Percentiles rank a stretch among this genome's conserved stretches.
These are phyloP conservation scores for Ellobium chinense DNA, from an alignment of 2,888 invertebrate genomes.

Conservation along the genomic window DNA sequence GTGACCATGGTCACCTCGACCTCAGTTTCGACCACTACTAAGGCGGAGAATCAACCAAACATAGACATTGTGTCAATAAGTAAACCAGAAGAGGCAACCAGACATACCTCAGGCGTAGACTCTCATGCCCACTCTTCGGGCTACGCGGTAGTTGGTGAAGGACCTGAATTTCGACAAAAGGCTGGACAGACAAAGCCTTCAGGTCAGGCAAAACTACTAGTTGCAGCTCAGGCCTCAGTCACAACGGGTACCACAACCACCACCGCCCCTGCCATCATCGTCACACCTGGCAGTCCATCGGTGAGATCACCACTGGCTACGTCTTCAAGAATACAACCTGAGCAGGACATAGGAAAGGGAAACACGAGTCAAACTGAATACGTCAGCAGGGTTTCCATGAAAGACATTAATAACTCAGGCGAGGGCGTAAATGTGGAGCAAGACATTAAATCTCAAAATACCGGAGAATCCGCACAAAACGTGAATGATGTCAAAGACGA, in stretches of 20 bases:
- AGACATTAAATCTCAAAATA: no score
- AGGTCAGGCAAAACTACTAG: no score
- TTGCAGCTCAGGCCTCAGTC: no score
- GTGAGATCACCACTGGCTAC: not conserved
- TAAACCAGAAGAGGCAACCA: no score
- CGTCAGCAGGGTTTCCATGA: not conserved
- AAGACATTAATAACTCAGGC: not conserved
- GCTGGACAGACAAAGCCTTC: no score
- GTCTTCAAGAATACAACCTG: not conserved
- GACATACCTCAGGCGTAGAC: no score
- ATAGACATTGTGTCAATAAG: not conserved
- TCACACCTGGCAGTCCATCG: not conserved
- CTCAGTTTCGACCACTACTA: not conserved
- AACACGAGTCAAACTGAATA: not conserved
- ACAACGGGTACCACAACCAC: not conserved
- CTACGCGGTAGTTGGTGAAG: no score
- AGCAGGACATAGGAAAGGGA: not conserved
- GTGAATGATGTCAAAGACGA: not conserved
- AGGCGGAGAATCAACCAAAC: not conserved
- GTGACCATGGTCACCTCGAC: not conserved
- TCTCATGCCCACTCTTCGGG: no score
- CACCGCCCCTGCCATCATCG: not conserved
- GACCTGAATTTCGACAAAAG: no score
- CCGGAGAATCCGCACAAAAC: not conserved
- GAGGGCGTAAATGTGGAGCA: not conserved